These are phyloP conservation scores for Spicauda simplicius DNA, from an alignment of 2,888 invertebrate genomes.

Conservation along the genomic window DNA sequence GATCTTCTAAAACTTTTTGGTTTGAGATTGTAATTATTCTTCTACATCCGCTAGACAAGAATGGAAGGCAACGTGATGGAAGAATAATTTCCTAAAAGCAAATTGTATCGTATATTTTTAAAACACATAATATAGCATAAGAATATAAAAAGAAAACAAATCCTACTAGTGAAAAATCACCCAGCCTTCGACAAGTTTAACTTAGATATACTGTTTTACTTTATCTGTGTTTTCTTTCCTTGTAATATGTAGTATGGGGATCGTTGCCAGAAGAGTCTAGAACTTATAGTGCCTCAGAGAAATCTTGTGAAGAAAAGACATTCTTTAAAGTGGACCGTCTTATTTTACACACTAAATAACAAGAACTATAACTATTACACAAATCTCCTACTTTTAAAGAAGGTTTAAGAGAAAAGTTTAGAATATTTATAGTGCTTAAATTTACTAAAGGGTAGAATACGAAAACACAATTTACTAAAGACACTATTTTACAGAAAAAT, in stretches of 20 bases:
- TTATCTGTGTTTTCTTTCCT: not conserved
- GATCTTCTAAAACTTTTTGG: no score
- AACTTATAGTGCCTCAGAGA: no score
- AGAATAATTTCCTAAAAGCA: not conserved
- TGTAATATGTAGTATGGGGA: no score
- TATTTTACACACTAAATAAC: not conserved
- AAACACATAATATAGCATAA: no score
- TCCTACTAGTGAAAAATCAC: conserved; percentile 1
- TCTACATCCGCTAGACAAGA: no score
- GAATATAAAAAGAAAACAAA: conserved; percentile 2
- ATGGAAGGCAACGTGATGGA: no score
- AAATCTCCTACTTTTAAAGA: conserved; percentile 9
- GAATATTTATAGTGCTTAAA: conserved; percentile 3
- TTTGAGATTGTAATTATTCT: no score
- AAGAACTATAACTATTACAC: conserved; percentile 6
- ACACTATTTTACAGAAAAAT: no score
- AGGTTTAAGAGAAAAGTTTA: conserved; percentile 6
- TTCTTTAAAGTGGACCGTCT: not conserved
- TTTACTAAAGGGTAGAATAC: not conserved
- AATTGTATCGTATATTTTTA: not conserved
- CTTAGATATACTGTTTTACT: not conserved
- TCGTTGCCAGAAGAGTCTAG: no score
- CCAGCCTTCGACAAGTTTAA: not conserved
- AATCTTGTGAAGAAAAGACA: no score
- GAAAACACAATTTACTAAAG: no score